Conservation (phyloP, 2,113 vertebrate genomes). For the Lampris incognitus region DNA sequence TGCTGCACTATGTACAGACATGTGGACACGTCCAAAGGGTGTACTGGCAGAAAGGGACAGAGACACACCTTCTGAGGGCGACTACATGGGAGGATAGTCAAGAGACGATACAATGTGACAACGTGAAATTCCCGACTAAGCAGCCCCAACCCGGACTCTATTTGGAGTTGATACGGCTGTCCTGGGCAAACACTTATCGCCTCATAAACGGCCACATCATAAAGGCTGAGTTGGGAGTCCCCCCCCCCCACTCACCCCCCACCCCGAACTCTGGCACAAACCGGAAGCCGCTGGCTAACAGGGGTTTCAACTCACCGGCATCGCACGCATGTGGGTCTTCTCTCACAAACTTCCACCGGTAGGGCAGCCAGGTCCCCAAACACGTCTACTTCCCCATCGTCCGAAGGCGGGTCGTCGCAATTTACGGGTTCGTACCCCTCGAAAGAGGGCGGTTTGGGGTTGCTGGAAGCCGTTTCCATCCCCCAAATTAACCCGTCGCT, state of each 20-base stretch:
- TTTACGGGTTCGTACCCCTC: constrained; percentile 31
- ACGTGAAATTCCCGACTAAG: constrained; percentile 17
- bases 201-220: constrained; percentile 24
- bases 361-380: constrained; percentile 85
- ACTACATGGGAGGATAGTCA: constrained; percentile 77
- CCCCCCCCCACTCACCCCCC: background rate
- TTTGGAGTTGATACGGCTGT: constrained; percentile 33
- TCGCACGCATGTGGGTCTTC: constrained; percentile 88
- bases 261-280: too few species aligned
- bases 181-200: constrained; percentile 39
- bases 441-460: background rate
- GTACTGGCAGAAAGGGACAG: constrained; percentile 92
- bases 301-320: constrained; percentile 84
- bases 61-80: constrained; percentile 96
- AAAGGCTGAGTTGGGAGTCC: background rate
- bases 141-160: constrained; percentile 17
- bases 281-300: too few species aligned
- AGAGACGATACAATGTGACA: constrained; percentile 55
- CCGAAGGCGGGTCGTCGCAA: constrained; percentile 27
- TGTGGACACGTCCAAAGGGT: constrained; percentile 90
- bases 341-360: constrained; percentile 84
- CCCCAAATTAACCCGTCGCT: background rate
- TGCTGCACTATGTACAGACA: constrained; percentile 95
- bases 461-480: constrained; percentile 55
- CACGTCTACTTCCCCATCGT: constrained; percentile 62